Evolutionary conservation across 2,797 vertebrate species (phyloP), one percentile per base, ranked within the genome.

Genomic region (Mormyrops boulengeri): DNA sequence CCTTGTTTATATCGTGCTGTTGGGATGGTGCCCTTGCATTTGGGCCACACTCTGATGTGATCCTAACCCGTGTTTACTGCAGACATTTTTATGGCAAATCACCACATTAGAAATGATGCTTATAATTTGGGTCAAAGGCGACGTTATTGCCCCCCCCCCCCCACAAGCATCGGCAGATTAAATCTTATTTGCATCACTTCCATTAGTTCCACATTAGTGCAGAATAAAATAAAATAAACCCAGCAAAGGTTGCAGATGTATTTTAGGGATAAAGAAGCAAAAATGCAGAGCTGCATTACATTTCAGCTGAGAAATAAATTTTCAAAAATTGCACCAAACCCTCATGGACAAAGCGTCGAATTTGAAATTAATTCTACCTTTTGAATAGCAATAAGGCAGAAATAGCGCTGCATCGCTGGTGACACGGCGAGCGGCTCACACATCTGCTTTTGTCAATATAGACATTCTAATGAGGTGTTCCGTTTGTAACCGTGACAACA

Each of bases 401-500:
- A 89, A 80, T 4, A 4, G 30, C 69, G 1, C 66, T 6, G 7
- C 55, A 17, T 66, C 3, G 53, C 26, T 17, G 19, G 57, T 11
- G n/a, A 34, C 84, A 3, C 19, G 4, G 44, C 30, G 47, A 53
- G 60, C 17, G 26, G 17, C 22, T 86, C 9, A 9, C 84, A 38
- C 55, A 52, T 34, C 14, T 26, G 57, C 60, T 50, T 69, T 73
- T 82, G 57, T 87, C 62, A 87, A 89, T 87, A 62, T 66, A 73
- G 89, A 66, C 22, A 19, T 38, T 89, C 60, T 90, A 90, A 89
- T 88, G 84, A 90, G 88, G 17, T 89, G 89, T 87, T 89, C 62
- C 9, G 30, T 86, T 85, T 89, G 89, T 50, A 50, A 60, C 17
- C 7, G 82, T 69, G 47, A 30, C 85, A 89, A 89, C 17, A 73